Evolutionary conservation across 2,888 invertebrate species (phyloP), one percentile per base, ranked within the genome.

Genomic region (Nomada hirtipes): DNA sequence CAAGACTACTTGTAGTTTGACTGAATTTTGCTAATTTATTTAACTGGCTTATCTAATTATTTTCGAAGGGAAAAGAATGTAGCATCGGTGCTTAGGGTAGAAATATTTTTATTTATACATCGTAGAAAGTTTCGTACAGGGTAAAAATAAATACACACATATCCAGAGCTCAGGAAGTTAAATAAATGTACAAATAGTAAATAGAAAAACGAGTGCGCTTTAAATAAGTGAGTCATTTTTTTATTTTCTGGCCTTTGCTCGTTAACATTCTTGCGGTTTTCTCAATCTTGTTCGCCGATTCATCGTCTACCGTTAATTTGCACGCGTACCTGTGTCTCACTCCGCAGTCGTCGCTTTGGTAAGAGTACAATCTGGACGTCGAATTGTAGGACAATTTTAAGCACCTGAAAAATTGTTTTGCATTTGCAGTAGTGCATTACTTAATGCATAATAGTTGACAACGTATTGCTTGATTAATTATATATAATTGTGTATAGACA

Each of bases 331-430:
- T 94, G 87, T 96, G 96, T 15, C 95, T 93, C 0, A 95, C 94
- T 0, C 96, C 95, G 92, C 97, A 98, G 93, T 98, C 97, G 79
- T 96, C 96, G 0, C 97, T 97, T 87, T 95, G 95, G 92, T 96
- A 97, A 55, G 94, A 93, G 89, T 96, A 96, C n/a, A 95, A 94
- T 83, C 95, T 94, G 55, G 95, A 94, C 0, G 95, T 94, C 0
- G 95, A 94, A 91, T 96, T 96, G 90, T 96, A 96, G 4, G 95
- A 95, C 59, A 97, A 94, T 70, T 96, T 95, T 18, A 98, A 94
- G 90, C 98, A 98, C 82, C 97, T 93, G 72, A 42, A 87, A 83
- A 63, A 47, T 15, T 11, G 15, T 47, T 15, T 15, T 15, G 13
- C 47, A 11, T 2, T 11, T 47, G 2, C 3, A 13, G 4, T 47